phyloP scores from a whole-genome alignment of 35 echinoderm and acorn worm species.

The Amphiura filiformis region DNA sequence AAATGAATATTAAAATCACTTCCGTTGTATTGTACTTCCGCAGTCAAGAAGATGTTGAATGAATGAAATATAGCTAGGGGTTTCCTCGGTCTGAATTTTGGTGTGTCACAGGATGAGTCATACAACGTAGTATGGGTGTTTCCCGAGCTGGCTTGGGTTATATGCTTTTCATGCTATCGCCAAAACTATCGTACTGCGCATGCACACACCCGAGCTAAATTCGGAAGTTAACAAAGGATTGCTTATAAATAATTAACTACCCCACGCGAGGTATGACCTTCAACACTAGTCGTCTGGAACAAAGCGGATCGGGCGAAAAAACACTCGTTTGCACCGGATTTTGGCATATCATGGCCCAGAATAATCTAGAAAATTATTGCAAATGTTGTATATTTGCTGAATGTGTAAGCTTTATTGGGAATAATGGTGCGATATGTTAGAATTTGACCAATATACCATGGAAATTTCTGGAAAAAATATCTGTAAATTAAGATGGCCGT shows the following conservation, averaged over 20 bases:
- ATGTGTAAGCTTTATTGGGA: neutral
- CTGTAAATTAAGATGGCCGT: neutral
- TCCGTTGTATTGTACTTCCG: neutral
- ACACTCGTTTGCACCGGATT: neutral
- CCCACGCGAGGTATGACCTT: no score
- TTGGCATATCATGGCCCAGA: neutral
- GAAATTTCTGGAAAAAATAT: neutral
- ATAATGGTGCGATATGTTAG: neutral
- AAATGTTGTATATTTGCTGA: neutral
- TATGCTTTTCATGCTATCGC: neutral
- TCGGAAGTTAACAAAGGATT: no score
- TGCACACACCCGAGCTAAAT: neutral
- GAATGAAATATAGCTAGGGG: neutral
- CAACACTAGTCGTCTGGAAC: neutral
- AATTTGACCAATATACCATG: no score
- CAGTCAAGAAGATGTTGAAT: neutral
- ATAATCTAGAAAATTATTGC: neutral
- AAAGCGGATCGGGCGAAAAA: neutral
- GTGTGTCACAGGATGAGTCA: conserved; percentile 7
- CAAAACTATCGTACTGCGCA: neutral
- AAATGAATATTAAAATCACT: neutral
- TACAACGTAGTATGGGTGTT: neutral
- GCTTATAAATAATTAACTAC: no score
- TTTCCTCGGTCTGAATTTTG: neutral
- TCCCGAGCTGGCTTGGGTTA: neutral